phyloP scores from a whole-genome alignment of 1,140 invertebrate species.

The Subanguina moxae region DNA sequence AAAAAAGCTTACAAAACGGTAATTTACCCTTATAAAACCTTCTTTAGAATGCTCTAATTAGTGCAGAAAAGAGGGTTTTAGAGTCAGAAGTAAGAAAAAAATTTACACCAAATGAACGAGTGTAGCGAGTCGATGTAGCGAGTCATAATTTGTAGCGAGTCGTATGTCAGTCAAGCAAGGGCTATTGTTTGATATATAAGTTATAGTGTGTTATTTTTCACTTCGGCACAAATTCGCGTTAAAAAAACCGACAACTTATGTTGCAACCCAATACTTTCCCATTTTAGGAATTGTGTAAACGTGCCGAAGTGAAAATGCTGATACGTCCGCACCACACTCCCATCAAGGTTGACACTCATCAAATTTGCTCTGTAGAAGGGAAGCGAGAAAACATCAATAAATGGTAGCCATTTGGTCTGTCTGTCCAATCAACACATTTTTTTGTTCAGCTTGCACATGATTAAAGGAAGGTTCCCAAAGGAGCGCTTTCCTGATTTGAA shows the following conservation, averaged over 20 bases:
- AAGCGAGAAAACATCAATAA: constrained; percentile 58
- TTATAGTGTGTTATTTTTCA: too few relatives aligned
- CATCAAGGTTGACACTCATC: constrained; percentile 49
- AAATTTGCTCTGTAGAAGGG: constrained; percentile 58
- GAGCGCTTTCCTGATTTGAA: constrained; percentile 57
- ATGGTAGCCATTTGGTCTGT: background rate
- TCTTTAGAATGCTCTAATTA: too few relatives aligned
- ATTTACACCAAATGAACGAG: too few relatives aligned
- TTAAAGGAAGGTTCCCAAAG: constrained; percentile 53
- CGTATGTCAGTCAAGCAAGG: too few relatives aligned
- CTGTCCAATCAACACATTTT: background rate
- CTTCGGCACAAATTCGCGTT: background rate
- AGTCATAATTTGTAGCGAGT: too few relatives aligned
- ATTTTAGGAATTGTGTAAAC: constrained; percentile 54
- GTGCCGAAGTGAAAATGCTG: constrained; percentile 54
- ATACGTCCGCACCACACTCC: constrained; percentile 56
- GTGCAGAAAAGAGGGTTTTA: too few relatives aligned
- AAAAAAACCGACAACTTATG: constrained; percentile 1
- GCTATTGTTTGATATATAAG: too few relatives aligned
- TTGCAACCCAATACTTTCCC: background rate
- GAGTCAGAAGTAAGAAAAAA: too few relatives aligned
- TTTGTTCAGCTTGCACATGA: constrained; percentile 51
- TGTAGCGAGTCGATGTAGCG: too few relatives aligned
- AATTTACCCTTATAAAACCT: too few relatives aligned
- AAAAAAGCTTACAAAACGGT: too few relatives aligned